Conservation (phyloP, 2,797 vertebrate genomes). For the Pitangus sulphuratus region DNA sequence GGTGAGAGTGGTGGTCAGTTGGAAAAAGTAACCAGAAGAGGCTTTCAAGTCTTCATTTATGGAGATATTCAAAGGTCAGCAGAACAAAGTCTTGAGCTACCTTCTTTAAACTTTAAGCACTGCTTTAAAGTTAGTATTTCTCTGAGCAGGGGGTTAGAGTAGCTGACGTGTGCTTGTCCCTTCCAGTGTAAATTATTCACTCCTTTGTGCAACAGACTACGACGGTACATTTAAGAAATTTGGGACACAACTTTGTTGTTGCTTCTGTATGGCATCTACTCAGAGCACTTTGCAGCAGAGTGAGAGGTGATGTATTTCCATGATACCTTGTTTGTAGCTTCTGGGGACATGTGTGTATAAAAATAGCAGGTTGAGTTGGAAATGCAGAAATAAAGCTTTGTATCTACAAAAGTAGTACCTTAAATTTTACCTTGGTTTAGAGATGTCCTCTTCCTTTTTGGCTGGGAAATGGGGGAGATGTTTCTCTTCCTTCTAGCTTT, state of each 20-base stretch:
- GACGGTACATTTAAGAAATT: not conserved
- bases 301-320: not conserved
- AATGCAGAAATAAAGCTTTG: not conserved
- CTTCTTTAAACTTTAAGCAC: not conserved
- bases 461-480: not conserved
- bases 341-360: not conserved
- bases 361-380: not conserved
- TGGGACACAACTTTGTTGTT: not conserved
- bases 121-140: not conserved
- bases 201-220: not conserved
- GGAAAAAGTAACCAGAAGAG: not conserved
- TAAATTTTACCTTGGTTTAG: not conserved
- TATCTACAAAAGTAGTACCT: not conserved
- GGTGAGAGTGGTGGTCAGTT: not conserved
- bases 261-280: not conserved
- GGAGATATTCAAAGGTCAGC: not conserved
- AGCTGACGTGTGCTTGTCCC: not conserved
- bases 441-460: not conserved
- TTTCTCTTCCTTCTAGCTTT: not conserved
- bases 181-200: not conserved
- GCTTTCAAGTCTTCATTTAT: not conserved
- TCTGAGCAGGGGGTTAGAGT: not conserved
- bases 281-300: rapidly evolving
- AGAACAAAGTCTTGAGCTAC: not conserved
- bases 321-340: not conserved